Conservation (phyloP, 2,888 invertebrate species). For the Ormyrus pomaceus region DNA sequence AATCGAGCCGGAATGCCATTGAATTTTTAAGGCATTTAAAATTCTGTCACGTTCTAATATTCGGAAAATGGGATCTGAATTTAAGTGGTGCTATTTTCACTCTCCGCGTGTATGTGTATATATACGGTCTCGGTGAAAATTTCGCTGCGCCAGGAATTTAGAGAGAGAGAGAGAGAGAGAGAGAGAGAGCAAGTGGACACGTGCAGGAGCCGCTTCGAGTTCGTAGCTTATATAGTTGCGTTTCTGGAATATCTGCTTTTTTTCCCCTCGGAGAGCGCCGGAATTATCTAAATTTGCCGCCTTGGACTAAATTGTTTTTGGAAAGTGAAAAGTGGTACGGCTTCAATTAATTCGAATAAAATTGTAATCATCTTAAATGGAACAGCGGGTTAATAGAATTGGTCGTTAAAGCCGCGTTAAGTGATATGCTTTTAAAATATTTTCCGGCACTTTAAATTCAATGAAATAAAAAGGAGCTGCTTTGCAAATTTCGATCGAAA, state of each 20-base stretch:
- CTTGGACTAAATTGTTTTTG: not conserved
- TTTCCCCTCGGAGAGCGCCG: not conserved
- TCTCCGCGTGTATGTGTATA: not conserved
- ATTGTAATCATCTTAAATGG: not conserved
- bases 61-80: too few relatives aligned
- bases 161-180: constrained; percentile 22
- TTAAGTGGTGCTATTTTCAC: not conserved
- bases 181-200: constrained; percentile 5
- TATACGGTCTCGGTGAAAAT: not conserved
- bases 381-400: too few relatives aligned
- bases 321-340: not conserved
- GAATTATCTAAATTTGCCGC: constrained; percentile 15
- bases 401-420: too few relatives aligned
- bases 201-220: not conserved
- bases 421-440: too few relatives aligned
- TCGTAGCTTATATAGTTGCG: too few relatives aligned
- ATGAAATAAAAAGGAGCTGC: too few relatives aligned
- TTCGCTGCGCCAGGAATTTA: constrained; percentile 20
- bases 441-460: too few relatives aligned
- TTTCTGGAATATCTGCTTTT: constrained; percentile 15
- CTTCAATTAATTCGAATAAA: not conserved
- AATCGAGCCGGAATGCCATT: too few relatives aligned
- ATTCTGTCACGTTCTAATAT: too few relatives aligned
- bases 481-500: too few relatives aligned
- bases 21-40: too few relatives aligned